These are phyloP conservation scores for Iphiclides podalirius DNA, from an alignment of 2,888 invertebrate genomes.

Conservation along the genomic window DNA sequence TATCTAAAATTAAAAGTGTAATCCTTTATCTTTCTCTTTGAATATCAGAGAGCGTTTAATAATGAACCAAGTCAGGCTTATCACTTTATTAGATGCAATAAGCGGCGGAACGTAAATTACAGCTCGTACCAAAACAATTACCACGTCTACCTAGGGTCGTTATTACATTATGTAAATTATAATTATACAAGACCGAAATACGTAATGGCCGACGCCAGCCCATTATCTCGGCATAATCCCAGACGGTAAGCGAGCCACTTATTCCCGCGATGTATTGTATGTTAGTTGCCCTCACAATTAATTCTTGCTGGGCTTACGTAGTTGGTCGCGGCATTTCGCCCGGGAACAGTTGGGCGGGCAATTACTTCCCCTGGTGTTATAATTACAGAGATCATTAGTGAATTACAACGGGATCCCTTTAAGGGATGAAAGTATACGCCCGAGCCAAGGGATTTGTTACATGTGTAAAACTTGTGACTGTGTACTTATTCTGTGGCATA, in stretches of 20 bases:
- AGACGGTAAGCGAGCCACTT: constrained; percentile 29
- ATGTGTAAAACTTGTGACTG: too few species aligned
- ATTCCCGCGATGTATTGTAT: constrained; percentile 27
- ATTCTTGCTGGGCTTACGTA: constrained; percentile 12
- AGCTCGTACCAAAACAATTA: constrained; percentile 12
- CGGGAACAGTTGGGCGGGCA: not conserved
- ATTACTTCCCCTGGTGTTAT: constrained; percentile 19
- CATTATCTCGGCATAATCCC: constrained; percentile 30
- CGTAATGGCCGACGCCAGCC: constrained; percentile 14
- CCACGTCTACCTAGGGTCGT: constrained; percentile 1
- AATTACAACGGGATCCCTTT: constrained; percentile 16
- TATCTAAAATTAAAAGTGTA: too few species aligned
- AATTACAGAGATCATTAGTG: constrained; percentile 20
- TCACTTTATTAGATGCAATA: not conserved
- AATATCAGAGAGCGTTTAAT: too few species aligned
- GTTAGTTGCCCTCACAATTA: constrained; percentile 24
- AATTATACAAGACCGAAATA: constrained; percentile 7
- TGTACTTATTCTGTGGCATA: too few species aligned
- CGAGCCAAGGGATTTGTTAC: too few species aligned
- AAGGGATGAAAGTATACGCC: not conserved
- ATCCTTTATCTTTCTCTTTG: too few species aligned
- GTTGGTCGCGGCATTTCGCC: not conserved
- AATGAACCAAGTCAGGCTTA: too few species aligned
- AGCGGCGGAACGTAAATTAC: not conserved
- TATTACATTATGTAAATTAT: constrained; percentile 17